phyloP scores from a whole-genome alignment of 2,113 vertebrate species.

The Ondatra zibethicus region DNA sequence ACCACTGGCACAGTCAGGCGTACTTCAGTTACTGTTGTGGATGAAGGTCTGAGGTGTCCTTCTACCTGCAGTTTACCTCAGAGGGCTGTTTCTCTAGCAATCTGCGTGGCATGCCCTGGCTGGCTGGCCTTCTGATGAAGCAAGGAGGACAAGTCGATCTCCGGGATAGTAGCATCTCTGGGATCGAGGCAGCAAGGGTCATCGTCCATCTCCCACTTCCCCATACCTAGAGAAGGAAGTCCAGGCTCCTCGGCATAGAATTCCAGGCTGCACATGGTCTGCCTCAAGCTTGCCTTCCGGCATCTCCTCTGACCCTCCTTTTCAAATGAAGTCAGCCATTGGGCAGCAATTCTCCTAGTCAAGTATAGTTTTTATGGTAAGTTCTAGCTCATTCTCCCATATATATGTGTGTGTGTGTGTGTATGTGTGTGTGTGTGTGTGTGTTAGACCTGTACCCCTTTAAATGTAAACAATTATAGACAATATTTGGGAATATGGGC shows the following conservation, averaged over 20 bases:
- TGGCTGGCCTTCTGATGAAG: neutral
- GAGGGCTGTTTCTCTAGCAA: neutral
- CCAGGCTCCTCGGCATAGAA: neutral
- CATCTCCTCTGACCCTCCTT: neutral
- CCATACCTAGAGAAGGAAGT: neutral
- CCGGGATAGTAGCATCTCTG: neutral
- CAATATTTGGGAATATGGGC: too few relatives aligned
- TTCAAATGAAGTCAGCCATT: neutral
- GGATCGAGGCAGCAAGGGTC: neutral
- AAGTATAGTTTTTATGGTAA: neutral
- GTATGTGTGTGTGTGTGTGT: too few relatives aligned
- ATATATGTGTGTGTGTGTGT: too few relatives aligned
- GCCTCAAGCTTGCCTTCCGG: neutral
- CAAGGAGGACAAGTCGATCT: neutral
- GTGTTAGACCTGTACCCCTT: too few relatives aligned
- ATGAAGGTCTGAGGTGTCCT: neutral
- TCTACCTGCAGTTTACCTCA: constrained; percentile 6
- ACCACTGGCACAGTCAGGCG: neutral
- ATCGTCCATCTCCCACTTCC: neutral
- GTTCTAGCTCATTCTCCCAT: too few relatives aligned
- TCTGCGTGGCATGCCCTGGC: neutral
- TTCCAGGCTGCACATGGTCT: neutral
- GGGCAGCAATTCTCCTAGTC: neutral
- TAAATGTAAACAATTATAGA: too few relatives aligned
- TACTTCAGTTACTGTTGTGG: neutral